A percentile compares a stretch with the other conserved stretches of the same genome.
Conservation (phyloP, 2,113 vertebrate species). For the Progne subis region DNA sequence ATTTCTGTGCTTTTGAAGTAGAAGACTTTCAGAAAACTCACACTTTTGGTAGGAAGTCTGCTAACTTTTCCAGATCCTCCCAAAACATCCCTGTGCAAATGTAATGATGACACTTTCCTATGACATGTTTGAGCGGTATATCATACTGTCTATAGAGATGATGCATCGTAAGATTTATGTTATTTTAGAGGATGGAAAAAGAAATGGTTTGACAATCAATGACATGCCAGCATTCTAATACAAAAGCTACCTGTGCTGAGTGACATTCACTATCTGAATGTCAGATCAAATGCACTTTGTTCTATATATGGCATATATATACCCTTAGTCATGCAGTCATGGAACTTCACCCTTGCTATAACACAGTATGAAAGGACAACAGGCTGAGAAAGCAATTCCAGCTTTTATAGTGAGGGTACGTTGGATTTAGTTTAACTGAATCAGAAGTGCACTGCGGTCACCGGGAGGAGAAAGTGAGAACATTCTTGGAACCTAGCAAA, state of each 20-base stretch:
- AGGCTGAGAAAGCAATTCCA: background rate
- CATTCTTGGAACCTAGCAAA: background rate
- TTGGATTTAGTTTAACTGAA: background rate
- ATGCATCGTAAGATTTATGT: background rate
- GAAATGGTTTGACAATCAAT: constrained; percentile 26
- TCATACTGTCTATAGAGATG: background rate
- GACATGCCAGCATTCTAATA: background rate
- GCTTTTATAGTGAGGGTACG: background rate
- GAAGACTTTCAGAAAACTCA: background rate
- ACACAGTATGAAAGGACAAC: background rate
- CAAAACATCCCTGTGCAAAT: background rate
- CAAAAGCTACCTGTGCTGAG: background rate
- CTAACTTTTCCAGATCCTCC: background rate
- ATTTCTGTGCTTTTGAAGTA: background rate
- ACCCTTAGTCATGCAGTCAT: background rate
- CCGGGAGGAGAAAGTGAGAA: background rate
- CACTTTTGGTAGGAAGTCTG: background rate
- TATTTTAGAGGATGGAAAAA: constrained; percentile 20
- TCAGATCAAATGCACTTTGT: constrained; percentile 39
- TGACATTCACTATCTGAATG: background rate
- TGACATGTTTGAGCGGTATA: background rate
- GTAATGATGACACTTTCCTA: background rate
- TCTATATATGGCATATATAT: background rate
- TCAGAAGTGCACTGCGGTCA: background rate
- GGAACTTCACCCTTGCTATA: background rate